These are phyloP conservation scores for Pimephales promelas DNA, from an alignment of 2,113 vertebrate genomes.

Conservation along the genomic window DNA sequence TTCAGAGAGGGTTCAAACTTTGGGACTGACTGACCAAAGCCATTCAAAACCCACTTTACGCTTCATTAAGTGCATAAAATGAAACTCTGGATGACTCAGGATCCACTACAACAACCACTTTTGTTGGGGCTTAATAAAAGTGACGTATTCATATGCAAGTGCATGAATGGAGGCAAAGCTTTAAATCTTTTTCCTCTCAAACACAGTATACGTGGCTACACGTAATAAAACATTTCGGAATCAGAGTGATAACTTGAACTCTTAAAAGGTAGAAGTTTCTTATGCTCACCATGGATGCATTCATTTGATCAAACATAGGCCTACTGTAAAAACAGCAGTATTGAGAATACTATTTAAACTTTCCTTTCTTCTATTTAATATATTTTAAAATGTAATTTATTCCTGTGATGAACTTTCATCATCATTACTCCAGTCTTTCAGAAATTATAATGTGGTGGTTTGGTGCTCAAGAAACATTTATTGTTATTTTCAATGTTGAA, in stretches of 20 bases:
- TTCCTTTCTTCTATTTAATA: background rate
- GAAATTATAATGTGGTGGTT: background rate
- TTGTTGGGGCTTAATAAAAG: slow-evolving; percentile 28
- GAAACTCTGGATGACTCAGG: slow-evolving; percentile 17
- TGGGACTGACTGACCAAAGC: slow-evolving; percentile 39
- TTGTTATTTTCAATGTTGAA: background rate
- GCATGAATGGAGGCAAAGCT: background rate
- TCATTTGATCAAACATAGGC: background rate
- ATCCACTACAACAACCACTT: slow-evolving; percentile 26
- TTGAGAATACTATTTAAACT: no score
- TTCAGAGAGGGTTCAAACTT: slow-evolving; percentile 43
- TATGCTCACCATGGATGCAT: background rate
- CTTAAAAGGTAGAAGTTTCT: background rate
- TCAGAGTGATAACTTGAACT: background rate
- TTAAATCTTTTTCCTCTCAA: slow-evolving; percentile 13
- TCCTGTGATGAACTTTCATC: background rate
- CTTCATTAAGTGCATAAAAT: slow-evolving; percentile 51
- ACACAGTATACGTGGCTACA: background rate
- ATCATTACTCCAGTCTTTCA: background rate
- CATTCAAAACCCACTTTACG: slow-evolving; percentile 46
- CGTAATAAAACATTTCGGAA: background rate
- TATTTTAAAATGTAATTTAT: background rate
- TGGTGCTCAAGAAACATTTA: background rate
- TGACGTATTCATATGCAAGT: slow-evolving; percentile 22
- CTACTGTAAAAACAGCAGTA: no score